Evolutionary conservation across 1,140 invertebrate genomes (phyloP).

Genomic region (Micrasema minimum): DNA sequence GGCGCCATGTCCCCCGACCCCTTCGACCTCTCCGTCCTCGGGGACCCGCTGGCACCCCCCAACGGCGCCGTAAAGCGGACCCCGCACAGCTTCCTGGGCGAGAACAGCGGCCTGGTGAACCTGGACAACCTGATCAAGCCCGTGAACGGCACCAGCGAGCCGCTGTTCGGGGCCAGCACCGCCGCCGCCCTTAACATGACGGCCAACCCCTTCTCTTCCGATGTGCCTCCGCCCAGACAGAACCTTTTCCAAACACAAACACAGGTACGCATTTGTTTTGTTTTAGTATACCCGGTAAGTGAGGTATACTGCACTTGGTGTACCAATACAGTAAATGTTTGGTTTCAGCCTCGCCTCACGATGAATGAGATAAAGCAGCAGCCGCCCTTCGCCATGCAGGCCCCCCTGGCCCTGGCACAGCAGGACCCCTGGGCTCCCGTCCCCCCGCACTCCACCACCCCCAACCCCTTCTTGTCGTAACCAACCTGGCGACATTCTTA

Average conservation of each 20-base stretch:
- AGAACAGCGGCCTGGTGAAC: slow-evolving; percentile 94
- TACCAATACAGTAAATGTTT: slow-evolving; percentile 2
- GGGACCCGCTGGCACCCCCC: slow-evolving; percentile 65
- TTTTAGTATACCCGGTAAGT: no score
- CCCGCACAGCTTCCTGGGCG: slow-evolving; percentile 91
- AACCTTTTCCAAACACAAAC: slow-evolving; percentile 50
- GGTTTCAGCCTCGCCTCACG: slow-evolving; percentile 58
- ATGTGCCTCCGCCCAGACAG: slow-evolving; percentile 56
- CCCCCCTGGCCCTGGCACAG: slow-evolving; percentile 38
- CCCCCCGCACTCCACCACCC: slow-evolving; percentile 56
- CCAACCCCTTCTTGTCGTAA: slow-evolving; percentile 65
- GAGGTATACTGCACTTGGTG: no score
- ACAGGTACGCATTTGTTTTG: slow-evolving; percentile 37
- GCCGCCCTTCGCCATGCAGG: slow-evolving; percentile 57
- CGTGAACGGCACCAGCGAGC: slow-evolving; percentile 45
- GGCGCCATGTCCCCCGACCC: slow-evolving; percentile 70
- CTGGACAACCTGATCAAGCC: slow-evolving; percentile 92
- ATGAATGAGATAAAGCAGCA: slow-evolving; percentile 65
- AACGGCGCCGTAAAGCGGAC: slow-evolving; percentile 77
- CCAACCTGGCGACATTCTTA: slow-evolving; percentile 11
- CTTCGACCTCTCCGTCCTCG: slow-evolving; percentile 76
- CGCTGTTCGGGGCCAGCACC: slow-evolving; percentile 42
- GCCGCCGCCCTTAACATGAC: slow-evolving; percentile 23
- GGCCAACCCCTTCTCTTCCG: slow-evolving; percentile 65
- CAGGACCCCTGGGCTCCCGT: slow-evolving; percentile 51